A percentile compares a stretch with the other conserved stretches of the same genome.
phyloP scores from a whole-genome alignment of 2,888 invertebrate species.

The Acrocyrtus sp. region DNA sequence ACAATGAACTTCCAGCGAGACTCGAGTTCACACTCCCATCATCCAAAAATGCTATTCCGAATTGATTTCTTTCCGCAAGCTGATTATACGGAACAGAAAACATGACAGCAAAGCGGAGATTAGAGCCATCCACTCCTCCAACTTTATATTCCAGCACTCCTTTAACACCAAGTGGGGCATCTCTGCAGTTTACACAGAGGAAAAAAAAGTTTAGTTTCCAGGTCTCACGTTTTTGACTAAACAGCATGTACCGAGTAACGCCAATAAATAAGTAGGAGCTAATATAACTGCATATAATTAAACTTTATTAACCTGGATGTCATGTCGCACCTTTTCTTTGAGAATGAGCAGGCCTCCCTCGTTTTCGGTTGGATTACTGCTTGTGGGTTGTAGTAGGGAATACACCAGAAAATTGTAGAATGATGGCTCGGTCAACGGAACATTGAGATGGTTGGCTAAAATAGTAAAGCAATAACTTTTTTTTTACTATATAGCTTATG shows the following conservation, averaged over 20 bases:
- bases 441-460: constrained; percentile 49
- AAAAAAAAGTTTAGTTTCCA: no score
- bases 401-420: constrained; percentile 52
- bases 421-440: constrained; percentile 46
- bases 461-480: neutral
- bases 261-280: no score
- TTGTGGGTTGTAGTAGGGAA: constrained; percentile 51
- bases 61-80: constrained; percentile 45
- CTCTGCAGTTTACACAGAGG: no score
- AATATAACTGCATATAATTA: no score
- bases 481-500: no score
- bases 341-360: constrained; percentile 51
- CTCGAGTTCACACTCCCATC: constrained; percentile 41
- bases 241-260: no score
- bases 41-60: constrained; percentile 48
- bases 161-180: constrained; percentile 52
- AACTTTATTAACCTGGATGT: no score
- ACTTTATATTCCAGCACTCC: constrained; percentile 54
- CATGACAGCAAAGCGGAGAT: constrained; percentile 50
- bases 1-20: constrained; percentile 31
- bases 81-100: constrained; percentile 58
- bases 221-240: neutral
- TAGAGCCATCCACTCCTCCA: constrained; percentile 48
- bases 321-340: constrained; percentile 52
- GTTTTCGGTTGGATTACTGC: constrained; percentile 48